Percentiles rank a stretch among this genome's conserved stretches.
These are phyloP conservation scores for Malthinus seriepunctatus DNA, from an alignment of 2,888 invertebrate genomes.

Conservation along the genomic window DNA sequence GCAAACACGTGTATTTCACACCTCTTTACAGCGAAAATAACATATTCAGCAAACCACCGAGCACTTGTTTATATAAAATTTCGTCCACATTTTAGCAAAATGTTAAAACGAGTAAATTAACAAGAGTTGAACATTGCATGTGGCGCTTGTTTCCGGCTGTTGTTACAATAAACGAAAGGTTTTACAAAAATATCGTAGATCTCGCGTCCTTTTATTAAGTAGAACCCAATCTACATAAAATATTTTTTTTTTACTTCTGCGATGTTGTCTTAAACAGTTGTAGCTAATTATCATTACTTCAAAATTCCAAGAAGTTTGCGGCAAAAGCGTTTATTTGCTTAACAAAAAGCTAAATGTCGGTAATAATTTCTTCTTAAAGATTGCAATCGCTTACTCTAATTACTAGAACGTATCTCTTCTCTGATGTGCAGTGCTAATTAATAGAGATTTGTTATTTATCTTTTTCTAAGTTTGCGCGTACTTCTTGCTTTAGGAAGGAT, in stretches of 20 bases:
- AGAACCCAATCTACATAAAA: constrained; percentile 10
- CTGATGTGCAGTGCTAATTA: constrained; percentile 24
- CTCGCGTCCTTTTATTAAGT: constrained; percentile 16
- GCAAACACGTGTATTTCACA: too few relatives aligned
- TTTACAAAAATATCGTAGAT: constrained; percentile 13
- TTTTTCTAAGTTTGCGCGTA: constrained; percentile 10
- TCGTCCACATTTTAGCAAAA: too few relatives aligned
- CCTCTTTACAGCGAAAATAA: too few relatives aligned
- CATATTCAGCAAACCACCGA: too few relatives aligned
- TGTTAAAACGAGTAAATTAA: neutral
- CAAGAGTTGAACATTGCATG: constrained; percentile 20
- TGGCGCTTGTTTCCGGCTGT: constrained; percentile 23
- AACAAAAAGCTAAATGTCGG: constrained; percentile 30
- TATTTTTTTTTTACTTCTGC: constrained; percentile 3
- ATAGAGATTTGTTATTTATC: constrained; percentile 25
- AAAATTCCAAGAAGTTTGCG: constrained; percentile 28
- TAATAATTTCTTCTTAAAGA: constrained; percentile 30
- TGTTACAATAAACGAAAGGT: constrained; percentile 20
- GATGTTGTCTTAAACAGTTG: constrained; percentile 21
- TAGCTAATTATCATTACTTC: constrained; percentile 26
- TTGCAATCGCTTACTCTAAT: constrained; percentile 29
- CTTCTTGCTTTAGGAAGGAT: neutral
- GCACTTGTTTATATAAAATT: too few relatives aligned
- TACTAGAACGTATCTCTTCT: constrained; percentile 27
- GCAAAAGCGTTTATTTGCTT: constrained; percentile 27